Percentiles rank a stretch among this genome's conserved stretches.
phyloP scores from a whole-genome alignment of 2,113 vertebrate genomes.

The Sisor rabdophorus region DNA sequence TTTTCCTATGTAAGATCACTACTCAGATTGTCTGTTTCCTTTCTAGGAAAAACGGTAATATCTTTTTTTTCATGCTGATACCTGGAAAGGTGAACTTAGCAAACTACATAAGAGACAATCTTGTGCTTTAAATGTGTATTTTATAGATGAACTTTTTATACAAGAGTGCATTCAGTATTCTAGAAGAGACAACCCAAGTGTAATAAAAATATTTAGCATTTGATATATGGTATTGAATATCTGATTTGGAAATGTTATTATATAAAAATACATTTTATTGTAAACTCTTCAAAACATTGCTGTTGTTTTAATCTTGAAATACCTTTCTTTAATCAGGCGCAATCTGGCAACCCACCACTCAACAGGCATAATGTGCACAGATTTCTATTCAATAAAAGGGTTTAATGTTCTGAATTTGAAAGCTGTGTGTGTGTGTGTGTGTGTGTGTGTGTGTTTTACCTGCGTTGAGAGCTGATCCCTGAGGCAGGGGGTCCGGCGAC shows the following conservation, averaged over 20 bases:
- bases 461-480: slow-evolving; percentile 55
- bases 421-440: neutral
- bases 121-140: neutral
- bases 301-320: neutral
- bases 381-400: neutral
- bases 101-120: neutral
- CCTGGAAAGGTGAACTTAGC: neutral
- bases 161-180: too few species aligned
- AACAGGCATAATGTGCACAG: neutral
- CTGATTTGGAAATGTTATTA: too few species aligned
- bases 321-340: neutral
- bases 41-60: neutral
- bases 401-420: neutral
- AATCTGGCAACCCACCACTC: slow-evolving; percentile 7
- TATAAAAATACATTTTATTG: too few species aligned
- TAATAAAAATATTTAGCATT: too few species aligned
- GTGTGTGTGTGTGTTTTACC: slow-evolving; percentile 48
- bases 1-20: neutral
- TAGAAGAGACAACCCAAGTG: too few species aligned
- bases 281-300: neutral
- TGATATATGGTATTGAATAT: too few species aligned
- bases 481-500: slow-evolving; percentile 57
- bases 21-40: neutral
- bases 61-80: neutral
- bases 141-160: neutral